Percentiles rank a stretch among this genome's conserved stretches.
Conservation (phyloP, 2,113 vertebrate genomes). For the Onychostruthus taczanowskii region DNA sequence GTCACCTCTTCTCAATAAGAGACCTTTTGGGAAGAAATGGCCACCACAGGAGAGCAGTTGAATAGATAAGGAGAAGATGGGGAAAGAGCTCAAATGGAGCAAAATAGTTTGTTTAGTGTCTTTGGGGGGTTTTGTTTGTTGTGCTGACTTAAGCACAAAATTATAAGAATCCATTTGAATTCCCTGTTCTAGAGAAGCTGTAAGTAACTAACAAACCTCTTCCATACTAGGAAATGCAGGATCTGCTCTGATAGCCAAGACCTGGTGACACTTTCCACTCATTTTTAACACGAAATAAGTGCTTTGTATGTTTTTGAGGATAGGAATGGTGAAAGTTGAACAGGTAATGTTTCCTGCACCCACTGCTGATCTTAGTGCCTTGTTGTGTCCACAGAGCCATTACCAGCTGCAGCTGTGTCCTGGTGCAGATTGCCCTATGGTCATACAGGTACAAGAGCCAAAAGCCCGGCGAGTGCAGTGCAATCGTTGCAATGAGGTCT, state of each 20-base stretch:
- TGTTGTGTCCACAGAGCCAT: constrained; percentile 85
- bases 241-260: background rate
- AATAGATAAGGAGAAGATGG: background rate
- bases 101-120: background rate
- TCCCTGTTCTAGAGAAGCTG: background rate
- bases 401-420: constrained; percentile 98
- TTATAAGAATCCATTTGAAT: background rate
- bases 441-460: constrained; percentile 98
- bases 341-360: background rate
- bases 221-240: background rate
- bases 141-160: background rate
- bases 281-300: background rate
- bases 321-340: background rate
- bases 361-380: background rate
- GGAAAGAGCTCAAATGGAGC: background rate
- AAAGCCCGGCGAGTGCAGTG: constrained; percentile 97
- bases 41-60: background rate
- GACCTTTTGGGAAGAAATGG: background rate
- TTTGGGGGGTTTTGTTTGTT: background rate
- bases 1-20: background rate
- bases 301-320: background rate
- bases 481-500: constrained; percentile 95
- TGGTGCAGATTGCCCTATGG: constrained; percentile 97
- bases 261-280: background rate
- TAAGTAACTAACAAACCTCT: background rate